Conservation (phyloP, 2,797 vertebrate species). For the Oophaga sylvatica region DNA sequence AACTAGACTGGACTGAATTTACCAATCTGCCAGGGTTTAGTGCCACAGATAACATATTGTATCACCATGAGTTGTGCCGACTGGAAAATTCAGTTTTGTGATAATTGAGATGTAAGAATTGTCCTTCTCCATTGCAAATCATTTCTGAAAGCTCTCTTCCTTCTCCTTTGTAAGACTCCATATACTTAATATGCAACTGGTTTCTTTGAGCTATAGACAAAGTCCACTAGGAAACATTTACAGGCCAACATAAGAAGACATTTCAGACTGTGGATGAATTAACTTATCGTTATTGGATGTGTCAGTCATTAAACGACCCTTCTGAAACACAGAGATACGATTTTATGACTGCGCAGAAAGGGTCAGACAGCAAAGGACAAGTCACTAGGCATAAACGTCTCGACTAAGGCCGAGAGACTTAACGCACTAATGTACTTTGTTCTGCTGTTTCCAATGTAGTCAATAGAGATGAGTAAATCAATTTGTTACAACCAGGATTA, state of each 20-base stretch:
- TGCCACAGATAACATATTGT: neutral
- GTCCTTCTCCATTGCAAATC: neutral
- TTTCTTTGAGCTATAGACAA: neutral
- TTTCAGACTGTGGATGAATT: constrained; percentile 1
- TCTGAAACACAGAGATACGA: neutral
- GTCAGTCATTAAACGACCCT: neutral
- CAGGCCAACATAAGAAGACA: neutral
- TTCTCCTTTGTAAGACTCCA: neutral
- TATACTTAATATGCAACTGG: constrained; percentile 2
- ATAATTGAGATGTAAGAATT: neutral
- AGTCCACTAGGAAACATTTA: constrained; percentile 10
- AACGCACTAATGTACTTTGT: constrained; percentile 13
- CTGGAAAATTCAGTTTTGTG: neutral
- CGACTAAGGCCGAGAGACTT: neutral
- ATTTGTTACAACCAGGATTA: constrained; percentile 25
- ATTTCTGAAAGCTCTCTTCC: neutral
- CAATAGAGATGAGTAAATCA: constrained; percentile 28
- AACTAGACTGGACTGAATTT: too few relatives aligned
- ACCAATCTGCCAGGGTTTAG: too few relatives aligned
- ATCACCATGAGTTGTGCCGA: neutral
- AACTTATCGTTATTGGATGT: constrained; percentile 13
- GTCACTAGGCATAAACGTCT: neutral
- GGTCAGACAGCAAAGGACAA: constrained; percentile 11
- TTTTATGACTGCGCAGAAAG: constrained; percentile 24
- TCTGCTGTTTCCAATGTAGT: constrained; percentile 16